Conservation (phyloP, 2,888 invertebrate species). For the Caprella mutica region DNA sequence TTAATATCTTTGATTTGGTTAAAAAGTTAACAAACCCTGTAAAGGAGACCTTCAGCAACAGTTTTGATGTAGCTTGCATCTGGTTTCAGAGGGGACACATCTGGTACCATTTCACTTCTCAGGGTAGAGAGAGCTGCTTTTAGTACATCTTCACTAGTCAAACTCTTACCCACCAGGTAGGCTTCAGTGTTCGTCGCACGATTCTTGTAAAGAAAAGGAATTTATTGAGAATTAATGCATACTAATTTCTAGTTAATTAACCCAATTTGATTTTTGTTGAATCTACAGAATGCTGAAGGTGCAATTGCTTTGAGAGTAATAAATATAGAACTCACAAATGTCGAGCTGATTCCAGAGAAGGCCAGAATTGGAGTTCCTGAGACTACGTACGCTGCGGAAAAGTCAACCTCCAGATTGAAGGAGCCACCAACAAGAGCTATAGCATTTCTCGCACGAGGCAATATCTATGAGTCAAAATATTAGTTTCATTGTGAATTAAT, state of each 20-base stretch:
- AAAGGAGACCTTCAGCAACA: conserved; percentile 23
- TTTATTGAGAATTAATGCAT: too few species aligned
- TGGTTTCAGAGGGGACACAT: conserved; percentile 1
- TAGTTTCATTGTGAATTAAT: too few species aligned
- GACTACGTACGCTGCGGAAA: neutral
- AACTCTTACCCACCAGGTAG: conserved; percentile 27
- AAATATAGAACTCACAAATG: conserved; percentile 16
- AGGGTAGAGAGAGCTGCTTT: conserved; percentile 19
- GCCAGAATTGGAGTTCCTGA: conserved; percentile 6
- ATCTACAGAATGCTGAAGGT: too few species aligned
- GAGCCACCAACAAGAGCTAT: conserved; percentile 9
- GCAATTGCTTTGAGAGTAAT: too few species aligned
- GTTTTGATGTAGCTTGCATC: conserved; percentile 17
- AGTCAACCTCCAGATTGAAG: conserved; percentile 4
- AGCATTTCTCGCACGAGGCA: too few species aligned
- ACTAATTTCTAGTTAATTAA: too few species aligned
- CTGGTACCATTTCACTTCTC: conserved; percentile 18
- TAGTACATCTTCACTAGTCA: conserved; percentile 33
- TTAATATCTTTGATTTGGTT: too few species aligned
- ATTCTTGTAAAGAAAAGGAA: conserved; percentile 12
- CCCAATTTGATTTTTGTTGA: too few species aligned
- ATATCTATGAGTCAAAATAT: too few species aligned
- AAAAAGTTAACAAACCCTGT: too few species aligned
- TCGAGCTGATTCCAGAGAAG: conserved; percentile 9
- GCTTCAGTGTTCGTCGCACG: conserved; percentile 31